Base-by-base conservation (phyloP, 1,140 invertebrate species). In the Hirudo medicinalis region DNA sequence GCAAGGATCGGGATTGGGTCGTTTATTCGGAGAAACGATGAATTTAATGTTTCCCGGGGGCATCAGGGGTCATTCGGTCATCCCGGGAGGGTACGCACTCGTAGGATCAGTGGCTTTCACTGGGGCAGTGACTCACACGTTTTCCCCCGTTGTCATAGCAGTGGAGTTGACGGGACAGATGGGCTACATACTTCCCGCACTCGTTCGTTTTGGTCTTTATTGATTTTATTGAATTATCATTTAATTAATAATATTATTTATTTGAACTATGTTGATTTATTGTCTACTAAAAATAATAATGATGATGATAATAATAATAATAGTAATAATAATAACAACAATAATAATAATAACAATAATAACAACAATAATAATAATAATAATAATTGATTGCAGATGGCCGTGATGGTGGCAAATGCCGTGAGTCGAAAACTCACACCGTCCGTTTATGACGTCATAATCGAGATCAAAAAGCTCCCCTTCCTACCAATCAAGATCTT, bases 111-210 rank as follows among this genome's bases (percentile, higher is more conserved):
- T 94, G 9, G 93, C 95, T 5, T 90, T 98, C 78, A 91, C 92
- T 6, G 94, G 92, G n/a, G 91, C 92, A 53, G 93, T 97, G 2
- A 98, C 96, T 0, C 91, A 97, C 80, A 96, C 94, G 0, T 94
- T 99, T 54, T 97, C 93, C 2, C 94, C 95, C 22, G 92, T 92
- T 73, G 94, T 99, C 67, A 99, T 99, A 75, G 90, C 97, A 54
- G 96, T 97, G 81, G 96, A 99, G 83, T 91, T 99, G 88, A 99
- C 95, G 1, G 94, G 94, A 67, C 93, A 97, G 83, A 94, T 98
- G 75, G 94, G 92, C 13, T 94, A 98, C 78, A 89, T 98, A 32
- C 88, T 99, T 55, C 95, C 96, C 0, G 91, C 97, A 69, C 95
- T 99, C 89, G 84, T 85, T 76, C 77, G 80, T 78, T 63, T 22